A percentile compares a stretch with the other conserved stretches of the same genome.
phyloP scores from a whole-genome alignment of 2,888 invertebrate species.

The Tineola bisselliella region DNA sequence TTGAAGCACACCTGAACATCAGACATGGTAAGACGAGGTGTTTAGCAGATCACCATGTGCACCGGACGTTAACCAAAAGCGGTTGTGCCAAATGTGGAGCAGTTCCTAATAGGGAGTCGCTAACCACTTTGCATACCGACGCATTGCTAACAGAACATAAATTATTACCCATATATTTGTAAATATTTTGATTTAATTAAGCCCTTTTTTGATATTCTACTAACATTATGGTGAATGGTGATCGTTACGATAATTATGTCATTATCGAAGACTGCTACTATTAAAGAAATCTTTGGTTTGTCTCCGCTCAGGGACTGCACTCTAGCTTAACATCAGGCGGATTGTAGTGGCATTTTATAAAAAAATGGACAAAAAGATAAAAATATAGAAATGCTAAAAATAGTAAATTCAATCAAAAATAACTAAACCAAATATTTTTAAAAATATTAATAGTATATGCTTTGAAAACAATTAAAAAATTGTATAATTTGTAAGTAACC shows the following conservation, averaged over 20 bases:
- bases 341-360: no score
- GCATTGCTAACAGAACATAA: neutral
- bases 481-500: no score
- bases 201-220: neutral
- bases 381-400: no score
- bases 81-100: constrained; percentile 22
- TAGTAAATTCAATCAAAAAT: no score
- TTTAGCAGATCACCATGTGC: constrained; percentile 12
- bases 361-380: no score
- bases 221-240: neutral
- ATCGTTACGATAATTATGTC: neutral
- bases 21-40: constrained; percentile 4
- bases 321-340: no score
- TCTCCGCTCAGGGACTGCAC: no score
- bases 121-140: constrained; percentile 5
- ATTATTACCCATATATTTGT: neutral
- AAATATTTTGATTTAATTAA: neutral
- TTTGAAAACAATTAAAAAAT: no score
- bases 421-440: no score
- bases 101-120: constrained; percentile 19
- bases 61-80: constrained; percentile 24
- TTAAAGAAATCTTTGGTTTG: no score
- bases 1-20: neutral
- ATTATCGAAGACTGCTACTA: neutral
- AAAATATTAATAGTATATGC: no score